phyloP scores from a whole-genome alignment of 2,888 invertebrate genomes.

The Argyresthia albistria region DNA sequence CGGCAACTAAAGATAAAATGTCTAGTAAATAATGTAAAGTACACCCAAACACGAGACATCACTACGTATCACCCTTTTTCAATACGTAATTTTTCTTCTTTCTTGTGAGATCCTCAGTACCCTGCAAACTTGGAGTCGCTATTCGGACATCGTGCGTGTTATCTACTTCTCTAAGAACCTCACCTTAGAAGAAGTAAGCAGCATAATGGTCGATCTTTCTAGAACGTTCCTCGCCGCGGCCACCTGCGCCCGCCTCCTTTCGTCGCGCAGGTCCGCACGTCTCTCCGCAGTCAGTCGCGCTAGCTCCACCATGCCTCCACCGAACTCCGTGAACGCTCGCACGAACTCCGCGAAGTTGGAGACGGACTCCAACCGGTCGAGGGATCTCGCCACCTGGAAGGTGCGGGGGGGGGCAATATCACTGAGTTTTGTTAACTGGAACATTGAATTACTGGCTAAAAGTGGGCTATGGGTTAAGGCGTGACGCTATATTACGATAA shows the following conservation, averaged over 20 bases:
- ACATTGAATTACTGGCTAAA: too few species aligned
- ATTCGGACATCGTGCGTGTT: too few species aligned
- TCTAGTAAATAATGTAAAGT: too few species aligned
- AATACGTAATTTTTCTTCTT: too few species aligned
- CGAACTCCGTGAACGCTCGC: slow-evolving; percentile 98
- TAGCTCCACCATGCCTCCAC: slow-evolving; percentile 98
- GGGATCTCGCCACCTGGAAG: slow-evolving; percentile 81
- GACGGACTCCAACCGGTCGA: slow-evolving; percentile 89
- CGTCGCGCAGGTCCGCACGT: slow-evolving; percentile 91
- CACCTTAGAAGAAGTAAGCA: slow-evolving; percentile 97
- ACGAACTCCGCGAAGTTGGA: slow-evolving; percentile 98
- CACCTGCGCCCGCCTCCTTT: slow-evolving; percentile 95
- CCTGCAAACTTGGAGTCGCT: too few species aligned
- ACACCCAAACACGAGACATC: too few species aligned
- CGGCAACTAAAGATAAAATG: too few species aligned
- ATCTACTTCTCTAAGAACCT: slow-evolving; percentile 11
- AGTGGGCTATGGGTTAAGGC: too few species aligned
- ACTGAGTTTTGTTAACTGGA: background rate
- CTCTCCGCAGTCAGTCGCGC: slow-evolving; percentile 91
- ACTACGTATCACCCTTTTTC: too few species aligned
- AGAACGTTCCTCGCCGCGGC: slow-evolving; percentile 95
- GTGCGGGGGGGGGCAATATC: background rate
- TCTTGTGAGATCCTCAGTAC: too few species aligned
- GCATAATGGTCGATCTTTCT: slow-evolving; percentile 96
- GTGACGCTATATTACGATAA: too few species aligned